phyloP scores from a whole-genome alignment of 2,797 vertebrate genomes.

The Acrossocheilus fasciatus region DNA sequence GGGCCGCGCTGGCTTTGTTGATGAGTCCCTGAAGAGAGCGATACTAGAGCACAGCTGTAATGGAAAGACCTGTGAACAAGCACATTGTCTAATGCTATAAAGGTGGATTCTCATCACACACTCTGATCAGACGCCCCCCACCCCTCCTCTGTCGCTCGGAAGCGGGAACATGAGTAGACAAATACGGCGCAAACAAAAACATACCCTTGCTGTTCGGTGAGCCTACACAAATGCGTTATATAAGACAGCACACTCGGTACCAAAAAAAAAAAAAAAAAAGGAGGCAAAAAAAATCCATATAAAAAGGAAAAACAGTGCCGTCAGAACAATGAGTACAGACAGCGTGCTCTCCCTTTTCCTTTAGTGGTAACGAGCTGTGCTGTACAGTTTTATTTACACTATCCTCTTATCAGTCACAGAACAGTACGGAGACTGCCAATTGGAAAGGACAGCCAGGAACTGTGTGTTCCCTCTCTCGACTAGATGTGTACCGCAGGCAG shows the following conservation, averaged over 20 bases:
- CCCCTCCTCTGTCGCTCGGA: background rate
- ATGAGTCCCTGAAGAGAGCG: slow-evolving; percentile 44
- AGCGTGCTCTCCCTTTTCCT: slow-evolving; percentile 72
- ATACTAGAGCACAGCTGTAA: slow-evolving; percentile 46
- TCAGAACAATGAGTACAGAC: slow-evolving; percentile 98
- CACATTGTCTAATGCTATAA: slow-evolving; percentile 52
- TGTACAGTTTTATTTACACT: slow-evolving; percentile 98
- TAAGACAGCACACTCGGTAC: slow-evolving; percentile 92
- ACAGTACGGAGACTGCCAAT: slow-evolving; percentile 90
- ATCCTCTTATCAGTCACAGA: slow-evolving; percentile 95
- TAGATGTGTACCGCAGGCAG: slow-evolving; percentile 81
- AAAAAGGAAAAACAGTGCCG: slow-evolving; percentile 80
- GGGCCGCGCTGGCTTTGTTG: slow-evolving; percentile 32
- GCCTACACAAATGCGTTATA: slow-evolving; percentile 85
- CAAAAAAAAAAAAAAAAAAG: slow-evolving; percentile 84
- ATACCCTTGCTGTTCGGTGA: slow-evolving; percentile 77
- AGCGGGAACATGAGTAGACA: slow-evolving; percentile 67
- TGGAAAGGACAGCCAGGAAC: slow-evolving; percentile 91
- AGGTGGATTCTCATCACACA: slow-evolving; percentile 50
- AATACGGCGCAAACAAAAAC: slow-evolving; percentile 71
- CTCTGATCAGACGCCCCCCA: slow-evolving; percentile 17
- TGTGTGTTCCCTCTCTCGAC: slow-evolving; percentile 89
- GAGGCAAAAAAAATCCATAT: slow-evolving; percentile 78
- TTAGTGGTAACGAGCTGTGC: slow-evolving; percentile 83
- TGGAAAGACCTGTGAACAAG: slow-evolving; percentile 51